Base-by-base conservation (phyloP, 2,797 vertebrate species). In the Sebastes nivosus region DNA sequence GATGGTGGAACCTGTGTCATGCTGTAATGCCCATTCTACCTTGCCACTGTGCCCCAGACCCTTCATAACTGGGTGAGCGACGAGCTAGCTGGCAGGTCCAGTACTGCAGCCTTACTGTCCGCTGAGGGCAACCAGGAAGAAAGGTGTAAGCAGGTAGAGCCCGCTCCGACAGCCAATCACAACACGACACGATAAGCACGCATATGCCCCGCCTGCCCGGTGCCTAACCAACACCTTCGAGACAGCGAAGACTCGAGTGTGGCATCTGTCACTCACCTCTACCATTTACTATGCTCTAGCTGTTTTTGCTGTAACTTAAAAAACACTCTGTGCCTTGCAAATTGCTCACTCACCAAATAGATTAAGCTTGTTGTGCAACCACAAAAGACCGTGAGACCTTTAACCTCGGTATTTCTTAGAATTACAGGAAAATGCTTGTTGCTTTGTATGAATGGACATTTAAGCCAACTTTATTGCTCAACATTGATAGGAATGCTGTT, bases 91-190 rank as follows among this genome's bases (percentile, higher is more conserved):
- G 92, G 96, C 96, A 97, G 96, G 95, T 95, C 96, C 95, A 90
- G 95, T 85, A 91, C 97, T 77, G 88, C 96, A 83, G 96, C 97
- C 82, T 96, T 95, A 91, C 96, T 97, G 94, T 96, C 97, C 8
- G 93, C 96, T 94, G 97, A 98, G 96, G 95, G 95, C 95, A 96
- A 97, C 95, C 96, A 97, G 95, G 97, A 98, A 94, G 97, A 98
- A 83, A 97, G 96, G 91, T 98, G 98, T 95, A 98, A 98, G 97
- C 97, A 98, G 98, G 98, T 99, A 98, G 97, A 96, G 73, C 85
- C 77, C 79, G 6, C 79, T 50, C 75, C 63, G 18, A 36, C 66
- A 59, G 78, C 84, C 86, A 71, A 79, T 84, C 83, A 68, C 87
- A 84, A 83, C 84, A 86, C 84, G 63, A 82, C 74, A 86, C 79